phyloP scores from a whole-genome alignment of 2,888 invertebrate species.

The Tetanocera ferruginea region DNA sequence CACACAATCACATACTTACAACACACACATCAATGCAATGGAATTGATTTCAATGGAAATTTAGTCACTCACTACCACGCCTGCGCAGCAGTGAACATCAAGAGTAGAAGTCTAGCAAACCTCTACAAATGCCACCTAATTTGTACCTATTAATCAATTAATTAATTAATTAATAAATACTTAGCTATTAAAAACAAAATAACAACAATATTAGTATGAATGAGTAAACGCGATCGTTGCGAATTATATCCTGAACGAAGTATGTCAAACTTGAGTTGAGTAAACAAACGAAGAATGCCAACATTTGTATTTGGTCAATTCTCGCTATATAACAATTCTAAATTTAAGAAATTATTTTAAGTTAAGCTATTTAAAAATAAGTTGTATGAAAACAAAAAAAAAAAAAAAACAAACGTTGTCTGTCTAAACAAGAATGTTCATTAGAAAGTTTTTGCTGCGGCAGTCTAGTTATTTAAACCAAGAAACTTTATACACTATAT shows the following conservation, averaged over 20 bases:
- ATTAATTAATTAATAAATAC: slow-evolving; percentile 2
- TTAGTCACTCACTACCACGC: slow-evolving; percentile 13
- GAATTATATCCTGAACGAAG: not conserved
- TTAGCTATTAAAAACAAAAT: not conserved
- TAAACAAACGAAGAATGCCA: not conserved
- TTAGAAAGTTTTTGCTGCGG: not conserved
- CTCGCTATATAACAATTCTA: no score
- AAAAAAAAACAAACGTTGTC: no score
- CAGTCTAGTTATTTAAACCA: no score
- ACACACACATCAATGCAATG: not conserved
- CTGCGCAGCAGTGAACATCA: not conserved
- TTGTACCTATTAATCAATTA: slow-evolving; percentile 33
- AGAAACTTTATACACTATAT: not conserved
- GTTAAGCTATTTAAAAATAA: not conserved
- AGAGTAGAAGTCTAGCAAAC: not conserved
- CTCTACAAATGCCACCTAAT: slow-evolving; percentile 31
- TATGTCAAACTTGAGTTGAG: not conserved
- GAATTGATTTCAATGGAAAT: slow-evolving; percentile 21
- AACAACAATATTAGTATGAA: slow-evolving; percentile 14
- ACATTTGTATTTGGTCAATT: not conserved
- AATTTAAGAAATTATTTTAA: slow-evolving; percentile 3
- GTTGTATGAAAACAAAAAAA: no score
- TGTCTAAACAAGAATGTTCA: not conserved
- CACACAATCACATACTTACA: not conserved
- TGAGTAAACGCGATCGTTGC: not conserved